Percentiles rank a stretch among this genome's conserved stretches.
Evolutionary conservation across 2,888 invertebrate genomes (phyloP).

Genomic region (Mycalesis mineus): DNA sequence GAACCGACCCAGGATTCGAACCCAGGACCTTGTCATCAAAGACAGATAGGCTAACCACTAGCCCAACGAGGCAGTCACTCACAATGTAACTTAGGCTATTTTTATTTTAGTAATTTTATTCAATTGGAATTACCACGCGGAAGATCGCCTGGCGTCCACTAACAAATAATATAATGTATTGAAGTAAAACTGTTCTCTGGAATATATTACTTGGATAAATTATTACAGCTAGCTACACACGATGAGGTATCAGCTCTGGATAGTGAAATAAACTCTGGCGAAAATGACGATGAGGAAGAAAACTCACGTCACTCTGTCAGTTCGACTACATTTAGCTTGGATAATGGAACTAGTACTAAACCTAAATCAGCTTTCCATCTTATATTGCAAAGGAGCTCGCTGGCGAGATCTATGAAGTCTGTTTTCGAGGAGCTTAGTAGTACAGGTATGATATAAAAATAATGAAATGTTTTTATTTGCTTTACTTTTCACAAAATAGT

Average conservation of each 20-base stretch:
- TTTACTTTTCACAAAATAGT: too few species aligned
- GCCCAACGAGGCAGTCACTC: too few species aligned
- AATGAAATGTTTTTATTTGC: too few species aligned
- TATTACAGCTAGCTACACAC: slow-evolving; percentile 69
- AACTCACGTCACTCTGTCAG: slow-evolving; percentile 60
- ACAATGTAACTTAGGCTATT: too few species aligned
- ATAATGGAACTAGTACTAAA: slow-evolving; percentile 40
- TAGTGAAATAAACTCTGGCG: slow-evolving; percentile 60
- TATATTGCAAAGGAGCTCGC: slow-evolving; percentile 87
- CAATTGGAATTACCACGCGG: too few species aligned
- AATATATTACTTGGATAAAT: neutral
- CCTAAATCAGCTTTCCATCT: slow-evolving; percentile 85
- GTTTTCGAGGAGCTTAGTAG: slow-evolving; percentile 87
- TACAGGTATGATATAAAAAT: slow-evolving; percentile 59
- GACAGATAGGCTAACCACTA: too few species aligned
- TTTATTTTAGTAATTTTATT: too few species aligned
- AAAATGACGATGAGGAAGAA: slow-evolving; percentile 66
- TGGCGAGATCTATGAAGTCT: slow-evolving; percentile 90
- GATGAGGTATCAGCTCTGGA: slow-evolving; percentile 78
- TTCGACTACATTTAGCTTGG: slow-evolving; percentile 52
- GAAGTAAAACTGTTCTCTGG: too few species aligned
- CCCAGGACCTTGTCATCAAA: too few species aligned
- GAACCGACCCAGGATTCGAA: too few species aligned
- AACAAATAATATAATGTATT: too few species aligned
- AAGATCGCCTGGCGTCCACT: too few species aligned